These are phyloP conservation scores for Goniozus legneri DNA, from an alignment of 1,140 invertebrate genomes.

Conservation along the genomic window DNA sequence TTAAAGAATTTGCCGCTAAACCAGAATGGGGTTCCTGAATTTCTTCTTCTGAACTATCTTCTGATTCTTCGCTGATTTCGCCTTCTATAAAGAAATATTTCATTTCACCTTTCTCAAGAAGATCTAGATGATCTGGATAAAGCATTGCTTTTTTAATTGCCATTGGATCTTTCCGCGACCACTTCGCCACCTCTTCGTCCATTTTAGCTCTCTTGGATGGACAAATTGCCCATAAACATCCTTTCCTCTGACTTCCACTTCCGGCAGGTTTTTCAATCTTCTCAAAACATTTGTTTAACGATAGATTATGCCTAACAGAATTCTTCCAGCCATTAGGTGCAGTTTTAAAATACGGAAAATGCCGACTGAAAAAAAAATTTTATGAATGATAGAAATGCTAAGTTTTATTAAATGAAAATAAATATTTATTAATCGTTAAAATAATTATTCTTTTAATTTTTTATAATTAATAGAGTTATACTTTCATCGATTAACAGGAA, in stretches of 20 bases:
- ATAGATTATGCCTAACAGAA: constrained; percentile 93
- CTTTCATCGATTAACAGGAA: no score
- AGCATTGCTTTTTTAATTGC: constrained; percentile 86
- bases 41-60: constrained; percentile 46
- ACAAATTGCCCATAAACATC: constrained; percentile 96
- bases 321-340: constrained; percentile 98
- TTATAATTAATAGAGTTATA: no score
- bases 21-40: constrained; percentile 51
- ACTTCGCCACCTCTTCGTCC: constrained; percentile 96
- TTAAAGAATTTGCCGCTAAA: constrained; percentile 53
- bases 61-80: constrained; percentile 50
- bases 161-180: constrained; percentile 88
- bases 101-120: constrained; percentile 80
- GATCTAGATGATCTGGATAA: constrained; percentile 79
- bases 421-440: no score
- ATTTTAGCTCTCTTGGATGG: constrained; percentile 91
- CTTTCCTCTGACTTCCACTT: constrained; percentile 77
- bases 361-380: constrained; percentile 70
- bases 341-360: constrained; percentile 97
- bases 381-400: no score
- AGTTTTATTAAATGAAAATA: no score
- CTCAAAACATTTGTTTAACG: constrained; percentile 96
- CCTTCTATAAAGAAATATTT: constrained; percentile 63
- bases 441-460: no score
- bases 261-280: constrained; percentile 91